Percentiles rank a stretch among this genome's conserved stretches.
Conservation (phyloP, 2,888 invertebrate genomes). For the Bugulina stolonifera region DNA sequence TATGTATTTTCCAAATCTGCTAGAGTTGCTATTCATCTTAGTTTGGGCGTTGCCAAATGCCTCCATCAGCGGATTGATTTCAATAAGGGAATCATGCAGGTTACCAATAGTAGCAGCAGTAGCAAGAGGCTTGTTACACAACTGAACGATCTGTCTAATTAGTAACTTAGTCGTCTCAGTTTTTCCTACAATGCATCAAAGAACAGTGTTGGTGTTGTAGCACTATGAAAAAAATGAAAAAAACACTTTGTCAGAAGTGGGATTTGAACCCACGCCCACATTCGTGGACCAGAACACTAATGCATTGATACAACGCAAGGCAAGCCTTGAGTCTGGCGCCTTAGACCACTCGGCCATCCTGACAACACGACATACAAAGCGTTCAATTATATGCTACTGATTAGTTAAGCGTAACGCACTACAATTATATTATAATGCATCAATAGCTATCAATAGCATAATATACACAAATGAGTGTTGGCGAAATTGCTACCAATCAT, state of each 20-base stretch:
- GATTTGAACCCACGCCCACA: slow-evolving; percentile 49
- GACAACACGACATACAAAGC: not conserved
- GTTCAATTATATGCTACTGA: not conserved
- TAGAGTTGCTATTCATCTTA: slow-evolving; percentile 43
- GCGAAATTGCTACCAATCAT: no score
- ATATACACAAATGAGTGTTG: no score
- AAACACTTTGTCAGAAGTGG: slow-evolving; percentile 37
- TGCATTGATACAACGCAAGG: slow-evolving; percentile 24
- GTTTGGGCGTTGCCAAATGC: slow-evolving; percentile 50
- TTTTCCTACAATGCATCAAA: slow-evolving; percentile 31
- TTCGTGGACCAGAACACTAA: slow-evolving; percentile 48
- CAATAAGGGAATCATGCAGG: slow-evolving; percentile 20
- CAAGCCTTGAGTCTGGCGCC: slow-evolving; percentile 52
- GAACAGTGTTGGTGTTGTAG: not conserved
- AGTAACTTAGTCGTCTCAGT: slow-evolving; percentile 37
- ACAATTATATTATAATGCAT: no score
- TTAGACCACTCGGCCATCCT: slow-evolving; percentile 53
- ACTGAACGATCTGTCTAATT: slow-evolving; percentile 34
- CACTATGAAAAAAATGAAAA: not conserved
- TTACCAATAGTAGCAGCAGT: no score
- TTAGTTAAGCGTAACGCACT: no score
- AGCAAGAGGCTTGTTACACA: slow-evolving; percentile 29
- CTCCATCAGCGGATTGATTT: slow-evolving; percentile 35
- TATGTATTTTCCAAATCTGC: slow-evolving; percentile 42
- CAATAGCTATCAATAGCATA: no score